phyloP scores from a whole-genome alignment of 2,797 vertebrate genomes.

The Pogonophryne albipinna region DNA sequence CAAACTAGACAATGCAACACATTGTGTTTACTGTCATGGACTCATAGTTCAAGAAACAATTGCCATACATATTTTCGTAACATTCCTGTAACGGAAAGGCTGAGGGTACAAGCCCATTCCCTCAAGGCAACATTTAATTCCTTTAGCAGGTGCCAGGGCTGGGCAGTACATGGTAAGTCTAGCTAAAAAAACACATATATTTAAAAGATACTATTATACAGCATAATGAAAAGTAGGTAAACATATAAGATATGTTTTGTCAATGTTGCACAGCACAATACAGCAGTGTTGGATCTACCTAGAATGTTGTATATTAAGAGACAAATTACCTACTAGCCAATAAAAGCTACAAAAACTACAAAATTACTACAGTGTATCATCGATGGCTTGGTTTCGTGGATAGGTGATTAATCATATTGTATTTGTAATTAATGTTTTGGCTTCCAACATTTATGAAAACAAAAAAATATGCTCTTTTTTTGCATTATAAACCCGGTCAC shows the following conservation, averaged over 20 bases:
- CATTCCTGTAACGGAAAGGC: conserved; percentile 33
- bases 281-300: neutral
- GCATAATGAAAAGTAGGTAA: neutral
- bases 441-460: too few species aligned
- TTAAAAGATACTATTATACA: neutral
- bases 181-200: conserved; percentile 1
- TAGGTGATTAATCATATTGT: too few species aligned
- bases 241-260: neutral
- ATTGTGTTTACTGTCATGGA: conserved; percentile 30
- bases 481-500: too few species aligned
- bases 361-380: neutral
- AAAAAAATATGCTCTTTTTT: too few species aligned
- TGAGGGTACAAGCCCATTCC: conserved; percentile 19
- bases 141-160: conserved; percentile 18
- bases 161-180: conserved; percentile 5
- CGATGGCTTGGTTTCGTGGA: neutral
- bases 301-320: neutral
- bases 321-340: neutral
- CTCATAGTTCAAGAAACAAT: conserved; percentile 56
- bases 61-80: conserved; percentile 37
- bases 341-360: neutral
- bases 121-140: conserved; percentile 41
- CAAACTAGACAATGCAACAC: conserved; percentile 55
- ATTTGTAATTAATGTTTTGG: too few species aligned
- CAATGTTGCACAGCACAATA: neutral